Conservation (phyloP, 2,888 invertebrate species). For the Aphidoletes aphidimyza region DNA sequence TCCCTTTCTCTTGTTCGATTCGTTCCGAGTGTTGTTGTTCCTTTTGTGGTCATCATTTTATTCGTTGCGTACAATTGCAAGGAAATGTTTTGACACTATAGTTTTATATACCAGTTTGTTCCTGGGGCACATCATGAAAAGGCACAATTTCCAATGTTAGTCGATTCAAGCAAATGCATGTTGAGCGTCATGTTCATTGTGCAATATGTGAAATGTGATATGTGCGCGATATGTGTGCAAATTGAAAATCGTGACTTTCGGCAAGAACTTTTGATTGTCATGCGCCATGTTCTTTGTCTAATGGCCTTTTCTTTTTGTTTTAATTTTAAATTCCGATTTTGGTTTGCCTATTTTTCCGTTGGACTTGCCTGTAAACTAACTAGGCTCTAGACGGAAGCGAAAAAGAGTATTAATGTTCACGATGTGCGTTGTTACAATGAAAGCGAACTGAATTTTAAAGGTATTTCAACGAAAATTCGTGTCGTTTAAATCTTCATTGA, state of each 20-base stretch:
- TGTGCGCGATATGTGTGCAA: not conserved
- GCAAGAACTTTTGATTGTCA: constrained; percentile 38
- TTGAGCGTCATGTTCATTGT: not conserved
- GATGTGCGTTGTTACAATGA: constrained; percentile 26
- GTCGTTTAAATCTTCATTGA: not conserved
- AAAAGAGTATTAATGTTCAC: not conserved
- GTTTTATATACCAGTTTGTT: no score
- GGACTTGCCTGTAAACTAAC: not conserved
- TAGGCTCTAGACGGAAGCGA: not conserved
- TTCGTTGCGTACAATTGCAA: no score
- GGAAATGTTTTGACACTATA: no score
- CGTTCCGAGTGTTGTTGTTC: no score
- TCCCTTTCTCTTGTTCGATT: no score
- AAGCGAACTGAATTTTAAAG: not conserved
- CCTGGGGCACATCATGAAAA: not conserved
- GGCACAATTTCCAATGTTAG: not conserved
- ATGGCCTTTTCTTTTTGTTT: constrained; percentile 34
- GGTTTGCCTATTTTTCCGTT: not conserved
- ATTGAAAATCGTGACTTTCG: constrained; percentile 49
- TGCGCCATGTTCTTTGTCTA: constrained; percentile 32
- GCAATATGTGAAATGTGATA: constrained; percentile 30
- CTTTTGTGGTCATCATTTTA: no score
- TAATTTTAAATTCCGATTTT: no score
- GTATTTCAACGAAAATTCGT: not conserved
- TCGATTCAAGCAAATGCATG: not conserved